These are phyloP conservation scores for Lamprotornis superbus DNA, from an alignment of 2,113 vertebrate genomes.

Conservation along the genomic window DNA sequence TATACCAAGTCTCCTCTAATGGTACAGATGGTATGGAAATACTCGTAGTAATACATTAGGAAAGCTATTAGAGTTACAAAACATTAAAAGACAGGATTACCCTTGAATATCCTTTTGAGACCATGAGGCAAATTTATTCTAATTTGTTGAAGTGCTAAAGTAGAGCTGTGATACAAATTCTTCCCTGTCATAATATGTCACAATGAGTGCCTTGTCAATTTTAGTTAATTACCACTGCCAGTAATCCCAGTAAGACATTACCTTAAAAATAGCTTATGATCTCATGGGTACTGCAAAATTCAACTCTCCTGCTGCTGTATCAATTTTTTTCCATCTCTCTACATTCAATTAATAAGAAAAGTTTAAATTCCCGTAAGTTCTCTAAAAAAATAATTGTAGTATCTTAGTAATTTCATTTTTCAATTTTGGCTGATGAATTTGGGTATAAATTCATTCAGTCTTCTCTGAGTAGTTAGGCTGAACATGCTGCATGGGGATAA, in stretches of 20 bases:
- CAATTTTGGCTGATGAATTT: not conserved
- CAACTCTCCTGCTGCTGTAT: not conserved
- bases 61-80: not conserved
- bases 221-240: not conserved
- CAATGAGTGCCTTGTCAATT: not conserved
- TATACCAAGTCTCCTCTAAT: not conserved
- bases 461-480: not conserved
- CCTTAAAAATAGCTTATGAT: not conserved
- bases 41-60: not conserved
- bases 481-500: not conserved
- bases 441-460: not conserved
- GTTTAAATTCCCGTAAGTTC: not conserved
- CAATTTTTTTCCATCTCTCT: not conserved
- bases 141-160: not conserved
- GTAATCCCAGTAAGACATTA: not conserved
- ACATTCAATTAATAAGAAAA: not conserved
- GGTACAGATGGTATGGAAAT: not conserved
- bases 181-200: not conserved
- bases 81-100: not conserved
- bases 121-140: not conserved
- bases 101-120: not conserved
- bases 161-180: not conserved
- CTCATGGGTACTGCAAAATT: not conserved
- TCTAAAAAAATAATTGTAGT: not conserved
- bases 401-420: not conserved